These are phyloP conservation scores for Phyllotis vaccarum DNA, from an alignment of 2,797 vertebrate species.

Conservation along the genomic window DNA sequence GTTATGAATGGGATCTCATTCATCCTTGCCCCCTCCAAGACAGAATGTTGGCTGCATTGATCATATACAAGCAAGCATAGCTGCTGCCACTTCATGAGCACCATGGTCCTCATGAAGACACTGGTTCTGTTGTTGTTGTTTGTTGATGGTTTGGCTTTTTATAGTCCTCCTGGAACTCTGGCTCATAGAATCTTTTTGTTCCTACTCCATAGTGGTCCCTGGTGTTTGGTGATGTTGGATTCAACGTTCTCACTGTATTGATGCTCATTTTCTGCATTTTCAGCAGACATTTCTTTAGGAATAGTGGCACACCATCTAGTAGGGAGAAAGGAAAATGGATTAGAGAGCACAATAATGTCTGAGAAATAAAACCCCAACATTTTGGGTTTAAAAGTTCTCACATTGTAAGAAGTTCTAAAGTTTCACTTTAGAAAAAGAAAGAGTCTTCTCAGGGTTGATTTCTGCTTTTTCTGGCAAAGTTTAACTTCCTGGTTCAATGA, in stretches of 20 bases:
- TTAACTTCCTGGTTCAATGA: conserved; percentile 81
- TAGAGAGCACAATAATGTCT: conserved; percentile 59
- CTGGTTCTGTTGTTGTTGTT: not conserved
- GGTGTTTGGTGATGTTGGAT: no score
- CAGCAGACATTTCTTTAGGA: not conserved
- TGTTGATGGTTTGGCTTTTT: not conserved
- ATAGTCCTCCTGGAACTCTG: not conserved
- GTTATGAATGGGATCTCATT: not conserved
- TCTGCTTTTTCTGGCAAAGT: conserved; percentile 83
- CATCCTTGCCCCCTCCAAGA: not conserved
- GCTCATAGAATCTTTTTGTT: not conserved
- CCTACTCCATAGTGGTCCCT: not conserved
- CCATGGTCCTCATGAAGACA: not conserved
- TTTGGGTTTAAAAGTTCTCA: conserved; percentile 77
- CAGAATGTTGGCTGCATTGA: not conserved
- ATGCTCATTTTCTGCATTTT: not conserved
- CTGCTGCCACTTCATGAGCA: not conserved
- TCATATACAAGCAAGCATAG: not conserved
- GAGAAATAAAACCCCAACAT: conserved; percentile 70
- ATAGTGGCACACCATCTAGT: conserved; percentile 62
- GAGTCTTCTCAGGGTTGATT: conserved; percentile 74
- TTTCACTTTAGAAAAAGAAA: conserved; percentile 81
- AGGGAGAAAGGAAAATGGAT: conserved; percentile 69
- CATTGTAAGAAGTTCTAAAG: conserved; percentile 80
- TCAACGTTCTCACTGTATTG: no score